Base-by-base conservation (phyloP, 2,113 vertebrate genomes). In the Sinocyclocheilus rhinocerous region DNA sequence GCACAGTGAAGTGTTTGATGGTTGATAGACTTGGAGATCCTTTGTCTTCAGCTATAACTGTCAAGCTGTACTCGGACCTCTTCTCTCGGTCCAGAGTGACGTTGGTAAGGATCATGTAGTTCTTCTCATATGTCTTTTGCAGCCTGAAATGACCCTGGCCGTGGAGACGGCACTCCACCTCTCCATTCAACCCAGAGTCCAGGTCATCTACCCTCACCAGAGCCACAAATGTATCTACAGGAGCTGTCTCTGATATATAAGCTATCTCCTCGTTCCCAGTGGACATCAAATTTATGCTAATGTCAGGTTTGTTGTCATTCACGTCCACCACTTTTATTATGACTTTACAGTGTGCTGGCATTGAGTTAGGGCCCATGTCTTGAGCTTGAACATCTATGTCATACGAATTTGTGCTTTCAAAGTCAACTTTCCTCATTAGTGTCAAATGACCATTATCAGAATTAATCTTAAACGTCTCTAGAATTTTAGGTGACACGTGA, bases 221-320 rank as follows among this genome's bases (percentile, higher is more conserved):
- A 33, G 98, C 98, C n/a, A 99, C 96, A 81, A 99, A 98, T 0
- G 97, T 97, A 86, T 98, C 97, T 85, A 96, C 29, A 1, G 97
- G 95, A 7, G 97, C 96, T 11, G 95, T 95, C 89, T 99, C 98
- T 0, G 97, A 97, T 88, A 99, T 91, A 3, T 96, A 97, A 4
- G 97, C 97, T 0, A 96, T 90, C 59, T 99, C 97, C 57, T 97
- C 97, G 20, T 97, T 98, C 69, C 96, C 94, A 12, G 96, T 93
- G 92, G 97, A 95, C 97, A 98, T 97, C 76, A 98, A 91, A 65
- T 96, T 99, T 88, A 99, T 94, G 84, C 94, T 97, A 63, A 99
- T 97, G 85, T 99, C 97, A 0, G 98, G 98, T n/a, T 96, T 97
- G 89, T 99, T 99, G 92, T 99, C 98, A 55, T 99, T 99, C 11